These are phyloP conservation scores for Cantharis flavilabris DNA, from an alignment of 2,888 invertebrate species.

Conservation along the genomic window DNA sequence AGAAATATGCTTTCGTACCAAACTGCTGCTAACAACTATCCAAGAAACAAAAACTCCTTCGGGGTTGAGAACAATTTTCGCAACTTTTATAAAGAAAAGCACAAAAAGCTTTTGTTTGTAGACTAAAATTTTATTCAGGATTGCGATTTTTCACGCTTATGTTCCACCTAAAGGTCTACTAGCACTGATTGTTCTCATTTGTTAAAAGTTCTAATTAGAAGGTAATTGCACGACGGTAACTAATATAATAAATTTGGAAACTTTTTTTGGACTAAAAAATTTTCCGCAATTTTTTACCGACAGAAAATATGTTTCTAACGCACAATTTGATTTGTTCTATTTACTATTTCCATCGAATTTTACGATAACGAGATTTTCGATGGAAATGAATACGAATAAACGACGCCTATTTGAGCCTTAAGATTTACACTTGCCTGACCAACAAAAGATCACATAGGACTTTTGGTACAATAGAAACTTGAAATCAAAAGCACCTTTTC, in stretches of 20 bases:
- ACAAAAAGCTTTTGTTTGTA: conserved; percentile 17
- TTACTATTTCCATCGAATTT: conserved; percentile 6
- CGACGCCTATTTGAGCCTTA: conserved; percentile 2
- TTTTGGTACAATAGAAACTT: conserved; percentile 6
- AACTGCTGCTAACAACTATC: conserved; percentile 19
- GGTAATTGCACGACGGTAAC: background rate
- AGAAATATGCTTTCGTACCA: conserved; percentile 27
- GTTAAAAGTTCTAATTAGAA: background rate
- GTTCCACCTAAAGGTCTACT: background rate
- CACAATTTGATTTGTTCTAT: background rate
- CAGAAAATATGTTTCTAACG: background rate
- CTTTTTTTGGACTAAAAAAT: background rate
- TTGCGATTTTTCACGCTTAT: conserved; percentile 11
- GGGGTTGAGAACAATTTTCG: conserved; percentile 12
- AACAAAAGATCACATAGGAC: conserved; percentile 10
- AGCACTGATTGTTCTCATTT: background rate
- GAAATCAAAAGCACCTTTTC: conserved; percentile 4
- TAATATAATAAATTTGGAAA: background rate
- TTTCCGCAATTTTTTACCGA: background rate
- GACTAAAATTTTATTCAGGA: conserved; percentile 3
- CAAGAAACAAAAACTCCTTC: conserved; percentile 17
- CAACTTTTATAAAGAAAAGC: conserved; percentile 15
- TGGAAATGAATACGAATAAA: conserved; percentile 4
- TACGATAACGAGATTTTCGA: conserved; percentile 10
- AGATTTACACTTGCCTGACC: conserved; percentile 16